Evolutionary conservation across 2,113 vertebrate genomes (phyloP).

Genomic region (Phaethon lepturus): DNA sequence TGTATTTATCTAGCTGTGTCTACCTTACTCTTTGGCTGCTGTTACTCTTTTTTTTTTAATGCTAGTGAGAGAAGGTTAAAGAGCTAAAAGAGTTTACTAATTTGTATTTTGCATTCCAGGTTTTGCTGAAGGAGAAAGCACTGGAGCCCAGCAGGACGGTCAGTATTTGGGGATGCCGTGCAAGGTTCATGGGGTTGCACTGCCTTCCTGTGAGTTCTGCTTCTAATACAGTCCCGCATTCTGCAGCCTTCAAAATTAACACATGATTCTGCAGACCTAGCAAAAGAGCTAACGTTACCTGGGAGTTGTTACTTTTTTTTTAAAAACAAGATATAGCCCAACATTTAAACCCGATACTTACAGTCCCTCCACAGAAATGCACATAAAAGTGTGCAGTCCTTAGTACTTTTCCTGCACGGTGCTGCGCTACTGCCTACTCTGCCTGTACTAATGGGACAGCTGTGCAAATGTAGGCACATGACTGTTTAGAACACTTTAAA

Average conservation of each 20-base stretch:
- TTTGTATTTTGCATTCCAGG: neutral
- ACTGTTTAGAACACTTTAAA: neutral
- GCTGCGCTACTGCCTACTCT: neutral
- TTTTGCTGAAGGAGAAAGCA: neutral
- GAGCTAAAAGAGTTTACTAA: neutral
- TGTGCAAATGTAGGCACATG: neutral
- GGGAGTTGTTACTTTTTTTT: neutral
- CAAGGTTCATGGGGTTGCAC: neutral
- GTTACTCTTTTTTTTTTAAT: neutral
- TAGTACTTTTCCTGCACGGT: neutral
- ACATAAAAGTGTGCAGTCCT: neutral
- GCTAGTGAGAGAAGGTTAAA: neutral
- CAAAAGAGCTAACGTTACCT: neutral
- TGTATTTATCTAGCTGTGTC: rapidly evolving
- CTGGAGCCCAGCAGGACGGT: neutral
- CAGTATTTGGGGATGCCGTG: neutral
- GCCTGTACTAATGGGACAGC: neutral
- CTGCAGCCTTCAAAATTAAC: neutral
- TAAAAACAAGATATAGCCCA: neutral
- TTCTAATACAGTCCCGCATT: neutral
- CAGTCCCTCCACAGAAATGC: rapidly evolving
- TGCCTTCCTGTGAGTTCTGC: neutral
- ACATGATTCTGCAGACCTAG: rapidly evolving
- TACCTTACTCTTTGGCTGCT: neutral
- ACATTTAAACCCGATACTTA: neutral